A percentile compares a stretch with the other conserved stretches of the same genome.
phyloP scores from a whole-genome alignment of 2,888 invertebrate species.

The Linnaemya tessellans region DNA sequence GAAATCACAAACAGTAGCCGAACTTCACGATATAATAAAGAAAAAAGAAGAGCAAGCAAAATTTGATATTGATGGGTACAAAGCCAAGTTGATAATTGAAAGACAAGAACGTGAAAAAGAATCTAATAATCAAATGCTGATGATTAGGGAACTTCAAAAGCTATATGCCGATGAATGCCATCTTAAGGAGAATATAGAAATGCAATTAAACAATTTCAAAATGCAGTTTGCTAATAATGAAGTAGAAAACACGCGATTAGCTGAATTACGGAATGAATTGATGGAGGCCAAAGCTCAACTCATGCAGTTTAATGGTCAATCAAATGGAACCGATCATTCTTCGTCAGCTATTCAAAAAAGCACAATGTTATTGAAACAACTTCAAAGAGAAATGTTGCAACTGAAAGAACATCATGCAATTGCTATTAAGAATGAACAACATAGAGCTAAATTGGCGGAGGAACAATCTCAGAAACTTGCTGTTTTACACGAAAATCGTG shows the following conservation, averaged over 20 bases:
- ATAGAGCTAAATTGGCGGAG: constrained; percentile 89
- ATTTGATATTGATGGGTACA: constrained; percentile 87
- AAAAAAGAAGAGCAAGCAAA: constrained; percentile 85
- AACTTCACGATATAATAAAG: constrained; percentile 86
- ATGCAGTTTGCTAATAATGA: constrained; percentile 82
- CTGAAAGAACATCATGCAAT: constrained; percentile 89
- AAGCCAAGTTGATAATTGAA: constrained; percentile 89
- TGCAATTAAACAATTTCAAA: constrained; percentile 85
- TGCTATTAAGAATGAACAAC: constrained; percentile 89
- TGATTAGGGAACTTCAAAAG: constrained; percentile 92
- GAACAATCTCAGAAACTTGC: constrained; percentile 88
- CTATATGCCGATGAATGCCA: constrained; percentile 90
- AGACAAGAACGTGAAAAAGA: constrained; percentile 93
- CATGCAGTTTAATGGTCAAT: constrained; percentile 85
- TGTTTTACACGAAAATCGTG: constrained; percentile 89
- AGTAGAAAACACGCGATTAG: constrained; percentile 80
- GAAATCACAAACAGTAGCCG: constrained; percentile 84
- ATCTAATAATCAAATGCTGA: constrained; percentile 89
- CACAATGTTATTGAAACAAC: constrained; percentile 85
- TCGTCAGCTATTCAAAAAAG: constrained; percentile 81
- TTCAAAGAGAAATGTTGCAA: constrained; percentile 89
- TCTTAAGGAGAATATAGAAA: constrained; percentile 89
- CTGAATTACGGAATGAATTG: constrained; percentile 86
- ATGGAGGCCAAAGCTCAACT: constrained; percentile 87
- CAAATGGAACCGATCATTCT: constrained; percentile 4